Evolutionary conservation across 2,113 vertebrate species (phyloP).

Genomic region (Pristiophorus japonicus): DNA sequence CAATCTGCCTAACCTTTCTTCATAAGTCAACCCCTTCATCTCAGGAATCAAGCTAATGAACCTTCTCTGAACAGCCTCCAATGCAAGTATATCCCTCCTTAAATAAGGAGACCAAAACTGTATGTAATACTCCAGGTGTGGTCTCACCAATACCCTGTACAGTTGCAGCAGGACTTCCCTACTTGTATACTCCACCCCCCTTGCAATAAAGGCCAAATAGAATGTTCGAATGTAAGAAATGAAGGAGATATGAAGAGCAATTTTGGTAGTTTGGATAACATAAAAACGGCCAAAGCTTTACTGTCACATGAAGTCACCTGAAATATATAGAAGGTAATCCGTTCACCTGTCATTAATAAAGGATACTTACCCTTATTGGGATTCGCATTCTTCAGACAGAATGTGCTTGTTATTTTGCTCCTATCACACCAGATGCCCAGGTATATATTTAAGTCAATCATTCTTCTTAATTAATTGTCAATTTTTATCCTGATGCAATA

Average conservation of each 20-base stretch:
- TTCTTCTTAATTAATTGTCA: not conserved
- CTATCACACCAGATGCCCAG: not conserved
- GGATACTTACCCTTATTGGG: not conserved
- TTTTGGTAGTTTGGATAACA: not conserved
- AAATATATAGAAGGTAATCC: not conserved
- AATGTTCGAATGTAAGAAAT: no score
- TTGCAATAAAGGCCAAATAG: no score
- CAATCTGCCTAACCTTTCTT: no score
- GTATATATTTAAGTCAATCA: not conserved
- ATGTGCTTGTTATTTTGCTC: not conserved
- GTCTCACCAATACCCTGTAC: no score
- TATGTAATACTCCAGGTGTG: no score
- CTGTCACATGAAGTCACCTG: not conserved
- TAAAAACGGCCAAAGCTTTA: not conserved
- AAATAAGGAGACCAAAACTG: no score
- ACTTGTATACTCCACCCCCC: no score
- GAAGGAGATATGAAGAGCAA: not conserved
- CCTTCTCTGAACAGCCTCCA: no score
- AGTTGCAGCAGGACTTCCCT: no score
- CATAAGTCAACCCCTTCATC: no score
- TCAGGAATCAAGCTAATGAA: no score
- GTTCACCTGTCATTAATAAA: not conserved
- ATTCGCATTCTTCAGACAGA: not conserved
- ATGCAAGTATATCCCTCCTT: no score
- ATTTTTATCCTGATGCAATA: not conserved